phyloP scores from a whole-genome alignment of 2,797 vertebrate species.

The Urophycis tenuis region DNA sequence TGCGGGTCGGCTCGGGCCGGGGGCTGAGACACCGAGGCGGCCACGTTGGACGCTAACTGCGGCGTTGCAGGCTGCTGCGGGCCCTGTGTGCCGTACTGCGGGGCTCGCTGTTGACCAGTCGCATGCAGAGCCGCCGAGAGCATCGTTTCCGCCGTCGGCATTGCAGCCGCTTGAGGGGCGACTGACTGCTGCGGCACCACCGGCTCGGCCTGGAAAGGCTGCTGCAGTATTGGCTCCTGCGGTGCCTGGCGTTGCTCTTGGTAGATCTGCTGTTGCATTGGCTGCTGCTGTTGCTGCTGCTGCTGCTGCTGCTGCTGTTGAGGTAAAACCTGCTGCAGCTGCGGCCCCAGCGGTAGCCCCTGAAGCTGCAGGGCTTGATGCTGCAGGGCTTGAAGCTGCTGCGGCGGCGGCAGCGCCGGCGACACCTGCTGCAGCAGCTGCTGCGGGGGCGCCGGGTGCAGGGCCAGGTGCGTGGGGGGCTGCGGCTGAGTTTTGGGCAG shows the following conservation, averaged over 20 bases:
- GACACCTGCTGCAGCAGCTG: slow-evolving; percentile 27
- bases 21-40: slow-evolving; percentile 39
- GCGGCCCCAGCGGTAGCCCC: slow-evolving; percentile 27
- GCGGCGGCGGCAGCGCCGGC: slow-evolving; percentile 30
- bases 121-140: slow-evolving; percentile 37
- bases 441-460: slow-evolving; percentile 30
- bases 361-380: slow-evolving; percentile 37
- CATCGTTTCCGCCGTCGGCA: slow-evolving; percentile 33
- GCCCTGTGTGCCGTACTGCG: slow-evolving; percentile 42
- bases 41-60: slow-evolving; percentile 36
- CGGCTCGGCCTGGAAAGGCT: slow-evolving; percentile 45
- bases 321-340: slow-evolving; percentile 30
- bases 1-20: slow-evolving; percentile 45
- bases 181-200: slow-evolving; percentile 45
- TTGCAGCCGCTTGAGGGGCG: slow-evolving; percentile 41
- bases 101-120: slow-evolving; percentile 45
- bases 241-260: slow-evolving; percentile 54
- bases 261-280: slow-evolving; percentile 47
- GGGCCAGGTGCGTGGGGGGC: slow-evolving; percentile 21
- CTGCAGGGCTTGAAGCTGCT: slow-evolving; percentile 24
- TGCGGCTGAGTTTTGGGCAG: slow-evolving; percentile 19
- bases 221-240: slow-evolving; percentile 47
- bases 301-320: slow-evolving; percentile 38
- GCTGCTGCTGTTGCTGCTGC: slow-evolving; percentile 40
- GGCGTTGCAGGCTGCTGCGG: slow-evolving; percentile 51